Conservation (phyloP, 2,113 vertebrate genomes). For the Rhipidura dahli region DNA sequence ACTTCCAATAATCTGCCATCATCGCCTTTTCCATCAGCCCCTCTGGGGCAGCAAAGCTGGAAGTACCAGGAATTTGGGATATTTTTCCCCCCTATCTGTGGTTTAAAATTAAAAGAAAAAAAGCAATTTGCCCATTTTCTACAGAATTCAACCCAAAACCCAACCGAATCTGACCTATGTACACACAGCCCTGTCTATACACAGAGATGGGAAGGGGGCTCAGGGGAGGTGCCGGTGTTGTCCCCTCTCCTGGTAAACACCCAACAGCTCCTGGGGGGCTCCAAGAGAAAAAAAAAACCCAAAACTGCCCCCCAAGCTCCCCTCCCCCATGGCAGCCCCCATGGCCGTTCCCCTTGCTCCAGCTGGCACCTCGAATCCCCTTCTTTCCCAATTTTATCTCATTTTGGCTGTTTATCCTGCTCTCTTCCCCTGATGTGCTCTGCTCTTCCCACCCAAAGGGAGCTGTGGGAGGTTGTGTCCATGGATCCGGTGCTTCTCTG, state of each 20-base stretch:
- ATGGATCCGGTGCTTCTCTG: neutral
- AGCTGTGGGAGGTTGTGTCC: neutral
- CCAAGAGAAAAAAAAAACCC: neutral
- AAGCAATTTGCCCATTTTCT: neutral
- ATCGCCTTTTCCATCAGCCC: neutral
- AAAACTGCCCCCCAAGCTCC: neutral
- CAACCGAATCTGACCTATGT: neutral
- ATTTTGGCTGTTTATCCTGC: neutral
- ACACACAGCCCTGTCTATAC: neutral
- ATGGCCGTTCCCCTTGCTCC: neutral
- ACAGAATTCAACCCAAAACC: neutral
- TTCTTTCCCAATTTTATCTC: neutral
- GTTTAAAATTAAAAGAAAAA: neutral
- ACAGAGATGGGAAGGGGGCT: neutral
- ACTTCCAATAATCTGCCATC: neutral
- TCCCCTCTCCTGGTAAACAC: neutral
- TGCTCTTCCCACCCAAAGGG: neutral
- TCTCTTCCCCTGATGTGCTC: neutral
- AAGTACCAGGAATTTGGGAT: neutral
- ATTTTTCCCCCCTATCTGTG: neutral
- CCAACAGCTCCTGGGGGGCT: neutral
- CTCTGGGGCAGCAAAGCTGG: constrained; percentile 47
- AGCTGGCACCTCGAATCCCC: neutral
- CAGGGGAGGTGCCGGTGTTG: neutral
- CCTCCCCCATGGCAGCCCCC: neutral